phyloP scores from a whole-genome alignment of 1,140 invertebrate genomes.

The Temnothorax curvispinosus region DNA sequence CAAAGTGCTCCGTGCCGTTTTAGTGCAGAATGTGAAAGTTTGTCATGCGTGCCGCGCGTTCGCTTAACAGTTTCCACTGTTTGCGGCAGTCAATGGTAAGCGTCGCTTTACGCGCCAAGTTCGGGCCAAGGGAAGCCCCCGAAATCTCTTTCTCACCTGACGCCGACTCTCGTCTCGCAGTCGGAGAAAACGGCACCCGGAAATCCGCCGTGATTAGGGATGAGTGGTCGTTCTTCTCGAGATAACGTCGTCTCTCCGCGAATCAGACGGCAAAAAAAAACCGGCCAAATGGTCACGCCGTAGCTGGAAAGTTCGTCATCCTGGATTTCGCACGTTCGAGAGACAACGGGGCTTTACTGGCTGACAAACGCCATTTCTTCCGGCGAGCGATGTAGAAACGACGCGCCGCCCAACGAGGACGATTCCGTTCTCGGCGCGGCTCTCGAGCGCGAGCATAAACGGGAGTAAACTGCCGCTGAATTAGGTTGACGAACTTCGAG shows the following conservation, averaged over 20 bases:
- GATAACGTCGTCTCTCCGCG: constrained; percentile 4
- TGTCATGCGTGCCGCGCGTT: constrained; percentile 50
- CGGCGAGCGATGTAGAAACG: constrained; percentile 9
- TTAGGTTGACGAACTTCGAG: constrained; percentile 72
- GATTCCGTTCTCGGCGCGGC: constrained; percentile 30
- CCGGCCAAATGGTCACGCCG: not conserved
- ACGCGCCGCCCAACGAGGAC: constrained; percentile 3
- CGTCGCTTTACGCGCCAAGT: constrained; percentile 25
- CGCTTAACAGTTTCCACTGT: constrained; percentile 48
- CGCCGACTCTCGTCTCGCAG: not conserved
- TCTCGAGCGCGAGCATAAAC: constrained; percentile 35
- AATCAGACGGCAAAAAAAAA: constrained; percentile 22
- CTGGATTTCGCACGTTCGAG: constrained; percentile 6
- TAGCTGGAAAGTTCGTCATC: constrained; percentile 21
- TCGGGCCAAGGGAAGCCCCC: not conserved
- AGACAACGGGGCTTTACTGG: constrained; percentile 10
- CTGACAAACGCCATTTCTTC: constrained; percentile 43
- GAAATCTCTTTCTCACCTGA: constrained; percentile 10
- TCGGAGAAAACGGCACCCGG: not conserved
- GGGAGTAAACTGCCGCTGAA: constrained; percentile 67
- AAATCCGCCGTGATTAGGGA: not conserved
- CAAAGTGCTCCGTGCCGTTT: constrained; percentile 44
- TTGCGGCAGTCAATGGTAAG: constrained; percentile 47
- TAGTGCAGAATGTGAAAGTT: constrained; percentile 38
- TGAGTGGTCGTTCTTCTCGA: constrained; percentile 13